Evolutionary conservation across 2,797 vertebrate genomes (phyloP).

Genomic region (Galagoides demidoff): DNA sequence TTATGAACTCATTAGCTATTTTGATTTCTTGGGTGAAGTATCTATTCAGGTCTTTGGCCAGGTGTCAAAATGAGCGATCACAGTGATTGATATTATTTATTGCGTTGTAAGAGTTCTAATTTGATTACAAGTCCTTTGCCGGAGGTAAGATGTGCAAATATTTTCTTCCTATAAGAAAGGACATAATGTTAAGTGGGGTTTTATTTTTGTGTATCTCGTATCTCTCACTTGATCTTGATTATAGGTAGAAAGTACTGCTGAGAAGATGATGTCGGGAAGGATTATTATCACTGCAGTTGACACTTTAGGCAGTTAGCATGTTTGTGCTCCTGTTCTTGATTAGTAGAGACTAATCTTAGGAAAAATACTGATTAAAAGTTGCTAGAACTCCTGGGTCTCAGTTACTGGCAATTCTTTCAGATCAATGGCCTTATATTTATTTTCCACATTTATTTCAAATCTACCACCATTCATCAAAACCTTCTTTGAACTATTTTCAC

Average conservation of each 20-base stretch:
- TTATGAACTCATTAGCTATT: background rate
- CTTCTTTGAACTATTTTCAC: conserved; percentile 20
- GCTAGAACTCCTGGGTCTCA: background rate
- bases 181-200: background rate
- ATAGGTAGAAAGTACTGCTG: background rate
- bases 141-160: background rate
- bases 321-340: conserved; percentile 7
- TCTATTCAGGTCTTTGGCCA: background rate
- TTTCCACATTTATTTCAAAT: conserved; percentile 7
- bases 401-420: conserved; percentile 31
- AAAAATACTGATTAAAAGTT: conserved; percentile 38
- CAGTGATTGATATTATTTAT: background rate
- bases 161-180: conserved; percentile 19
- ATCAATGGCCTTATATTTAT: conserved; percentile 40
- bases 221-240: background rate
- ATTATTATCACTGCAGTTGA: background rate
- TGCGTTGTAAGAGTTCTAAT: background rate
- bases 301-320: background rate
- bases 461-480: background rate
- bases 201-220: background rate
- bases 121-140: background rate
- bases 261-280: background rate
- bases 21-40: background rate
- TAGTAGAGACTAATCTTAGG: conserved; percentile 21
- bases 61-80: background rate